Evolutionary conservation across 2,888 invertebrate genomes (phyloP).

Genomic region (Pyralis farinalis): DNA sequence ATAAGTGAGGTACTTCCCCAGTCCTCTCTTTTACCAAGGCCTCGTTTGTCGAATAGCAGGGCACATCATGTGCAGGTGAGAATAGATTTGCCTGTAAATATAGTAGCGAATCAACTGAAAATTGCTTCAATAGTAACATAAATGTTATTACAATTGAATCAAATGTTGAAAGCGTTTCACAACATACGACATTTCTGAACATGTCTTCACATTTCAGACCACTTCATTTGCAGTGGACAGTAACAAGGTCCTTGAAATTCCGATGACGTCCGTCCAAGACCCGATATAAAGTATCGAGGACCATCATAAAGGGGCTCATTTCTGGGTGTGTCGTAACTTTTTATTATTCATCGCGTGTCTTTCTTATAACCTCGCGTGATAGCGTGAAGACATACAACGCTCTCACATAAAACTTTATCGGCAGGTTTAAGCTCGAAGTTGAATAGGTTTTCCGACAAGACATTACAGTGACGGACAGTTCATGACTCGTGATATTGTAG

Average conservation of each 20-base stretch:
- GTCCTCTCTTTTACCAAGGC: too few species aligned
- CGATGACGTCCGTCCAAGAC: constrained; percentile 27
- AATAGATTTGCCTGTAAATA: too few species aligned
- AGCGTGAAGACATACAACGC: constrained; percentile 1
- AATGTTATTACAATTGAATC: too few species aligned
- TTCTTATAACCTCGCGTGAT: constrained; percentile 3
- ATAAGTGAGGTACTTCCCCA: too few species aligned
- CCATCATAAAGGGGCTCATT: constrained; percentile 31
- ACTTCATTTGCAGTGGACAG: constrained; percentile 10
- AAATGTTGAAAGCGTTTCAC: too few species aligned
- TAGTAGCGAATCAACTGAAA: too few species aligned
- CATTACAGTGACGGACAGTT: too few species aligned
- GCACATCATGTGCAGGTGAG: too few species aligned
- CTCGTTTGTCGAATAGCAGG: too few species aligned
- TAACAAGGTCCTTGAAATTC: constrained; percentile 26
- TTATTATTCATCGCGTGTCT: constrained; percentile 24
- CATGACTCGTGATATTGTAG: too few species aligned
- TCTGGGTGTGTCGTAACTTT: constrained; percentile 29
- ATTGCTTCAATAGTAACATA: too few species aligned
- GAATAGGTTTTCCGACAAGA: constrained; percentile 8
- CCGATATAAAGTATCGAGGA: constrained; percentile 17
- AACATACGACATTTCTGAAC: too few species aligned
- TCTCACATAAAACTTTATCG: constrained; percentile 9
- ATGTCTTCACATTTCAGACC: neutral
- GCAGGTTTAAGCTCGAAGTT: constrained; percentile 5